Evolutionary conservation across 2,888 invertebrate species (phyloP).

Genomic region (Nipponacmea schrenckii): DNA sequence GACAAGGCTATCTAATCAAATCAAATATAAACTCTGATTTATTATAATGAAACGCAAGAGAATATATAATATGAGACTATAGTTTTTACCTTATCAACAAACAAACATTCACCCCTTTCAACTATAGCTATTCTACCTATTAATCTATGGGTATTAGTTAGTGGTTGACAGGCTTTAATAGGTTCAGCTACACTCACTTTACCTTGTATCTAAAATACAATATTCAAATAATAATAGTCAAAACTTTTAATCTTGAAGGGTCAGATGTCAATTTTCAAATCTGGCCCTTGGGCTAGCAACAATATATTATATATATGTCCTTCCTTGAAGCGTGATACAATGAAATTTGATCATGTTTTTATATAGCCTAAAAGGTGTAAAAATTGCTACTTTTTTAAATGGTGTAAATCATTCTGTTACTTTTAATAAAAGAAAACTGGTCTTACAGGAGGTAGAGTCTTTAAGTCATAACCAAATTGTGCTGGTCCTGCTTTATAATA

Average conservation of each 20-base stretch:
- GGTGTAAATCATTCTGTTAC: too few species aligned
- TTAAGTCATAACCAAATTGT: slow-evolving; percentile 86
- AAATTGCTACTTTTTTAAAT: too few species aligned
- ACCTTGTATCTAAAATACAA: slow-evolving; percentile 68
- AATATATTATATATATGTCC: too few species aligned
- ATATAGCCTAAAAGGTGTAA: too few species aligned
- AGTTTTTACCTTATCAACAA: slow-evolving; percentile 82
- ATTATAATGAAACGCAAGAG: neutral
- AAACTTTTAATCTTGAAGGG: neutral
- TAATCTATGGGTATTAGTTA: slow-evolving; percentile 71
- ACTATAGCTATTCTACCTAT: slow-evolving; percentile 84
- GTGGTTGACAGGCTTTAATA: slow-evolving; percentile 73
- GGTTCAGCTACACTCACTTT: slow-evolving; percentile 77
- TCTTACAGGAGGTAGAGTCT: slow-evolving; percentile 71
- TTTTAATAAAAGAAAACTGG: too few species aligned
- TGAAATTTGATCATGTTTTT: too few species aligned
- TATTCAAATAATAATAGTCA: neutral
- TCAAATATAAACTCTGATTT: neutral
- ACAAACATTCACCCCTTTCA: slow-evolving; percentile 92
- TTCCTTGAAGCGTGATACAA: too few species aligned
- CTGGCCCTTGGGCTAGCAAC: too few species aligned
- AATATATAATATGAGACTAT: neutral
- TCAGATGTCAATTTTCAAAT: neutral
- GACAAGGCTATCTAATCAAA: too few species aligned
- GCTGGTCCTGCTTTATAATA: slow-evolving; percentile 84